Evolutionary conservation across 2,888 invertebrate genomes (phyloP), one percentile per base, ranked within the genome.

Genomic region (Fragum whitleyi): DNA sequence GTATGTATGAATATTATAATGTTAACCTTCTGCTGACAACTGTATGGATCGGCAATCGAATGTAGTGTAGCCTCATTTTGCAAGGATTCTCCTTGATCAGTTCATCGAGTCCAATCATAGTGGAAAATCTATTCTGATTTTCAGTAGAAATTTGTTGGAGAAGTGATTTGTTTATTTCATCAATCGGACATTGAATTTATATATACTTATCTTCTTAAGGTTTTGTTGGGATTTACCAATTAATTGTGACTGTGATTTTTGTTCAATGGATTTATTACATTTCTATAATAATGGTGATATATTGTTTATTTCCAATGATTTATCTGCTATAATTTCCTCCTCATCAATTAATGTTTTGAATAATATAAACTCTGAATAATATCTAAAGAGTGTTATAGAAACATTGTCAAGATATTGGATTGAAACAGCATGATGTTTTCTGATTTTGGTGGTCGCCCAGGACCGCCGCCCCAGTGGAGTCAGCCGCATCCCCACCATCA

Each of bases 371-470:
- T 47, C 47, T 47, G 47, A 47, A 47, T 47, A 47, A 47, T 16
- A 47, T 36, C 16, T 19, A 14, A 47, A 47, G n/a, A 47, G 47
- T 47, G 47, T n/a, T 47, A 6, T n/a, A 14, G 14, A 19, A 14
- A 47, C 7, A 9, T n/a, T 14, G 2, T n/a, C 5, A 47, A n/a
- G 19, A 23, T 14, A 67, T 51, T 28, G 9, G 14, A 53, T 23
- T 51, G 21, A 26, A 23, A 14, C 28, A 81, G 73, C 51, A 87
- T 85, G 80, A 90, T 90, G 90, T 90, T 89, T 82, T 87, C 90
- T 61, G 90, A 90, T 23, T 90, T 81, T 70, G 79, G 84, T 59
- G 86, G 87, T 62, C 90, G 87, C 65, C 86, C 82, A 1, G 81
- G 79, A 57, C 87, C 89, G 29, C 85, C 83, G 23, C 84, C 83